Percentiles rank a stretch among this genome's conserved stretches.
These are phyloP conservation scores for Orchesellides sinensis DNA, from an alignment of 2,888 invertebrate species.

Conservation along the genomic window DNA sequence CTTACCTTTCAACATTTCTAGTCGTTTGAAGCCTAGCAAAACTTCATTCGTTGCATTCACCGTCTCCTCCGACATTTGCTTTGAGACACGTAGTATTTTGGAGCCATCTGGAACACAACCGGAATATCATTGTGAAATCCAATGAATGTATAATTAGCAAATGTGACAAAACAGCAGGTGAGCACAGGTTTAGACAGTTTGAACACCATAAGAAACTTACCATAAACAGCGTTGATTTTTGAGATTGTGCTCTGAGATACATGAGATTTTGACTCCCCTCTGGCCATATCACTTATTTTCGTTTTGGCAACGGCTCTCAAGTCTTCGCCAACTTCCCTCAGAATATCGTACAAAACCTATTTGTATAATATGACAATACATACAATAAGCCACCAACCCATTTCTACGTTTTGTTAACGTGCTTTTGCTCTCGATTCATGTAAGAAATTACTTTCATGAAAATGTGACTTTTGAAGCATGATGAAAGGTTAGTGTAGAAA, in stretches of 20 bases:
- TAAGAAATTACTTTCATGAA: constrained; percentile 75
- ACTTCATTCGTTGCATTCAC: constrained; percentile 70
- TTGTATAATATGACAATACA: background rate
- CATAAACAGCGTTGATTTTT: constrained; percentile 66
- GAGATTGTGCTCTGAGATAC: constrained; percentile 72
- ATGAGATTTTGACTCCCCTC: constrained; percentile 74
- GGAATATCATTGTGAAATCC: background rate
- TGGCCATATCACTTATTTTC: constrained; percentile 75
- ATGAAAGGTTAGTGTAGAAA: constrained; percentile 73
- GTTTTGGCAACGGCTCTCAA: constrained; percentile 74
- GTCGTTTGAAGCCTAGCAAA: constrained; percentile 56
- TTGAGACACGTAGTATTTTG: constrained; percentile 72
- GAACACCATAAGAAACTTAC: no score
- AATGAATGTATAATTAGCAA: background rate
- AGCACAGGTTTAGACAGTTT: no score
- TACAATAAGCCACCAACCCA: background rate
- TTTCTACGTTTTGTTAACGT: background rate
- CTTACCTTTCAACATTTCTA: constrained; percentile 69
- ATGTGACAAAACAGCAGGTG: no score
- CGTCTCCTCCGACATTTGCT: constrained; percentile 72
- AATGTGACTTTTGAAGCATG: constrained; percentile 72
- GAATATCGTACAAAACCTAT: constrained; percentile 73
- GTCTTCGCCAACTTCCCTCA: constrained; percentile 74
- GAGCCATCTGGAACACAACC: constrained; percentile 66
- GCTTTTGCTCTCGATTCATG: background rate